Evolutionary conservation across 2,888 invertebrate genomes (phyloP), one percentile per base, ranked within the genome.

Genomic region (Heliconius erato): DNA sequence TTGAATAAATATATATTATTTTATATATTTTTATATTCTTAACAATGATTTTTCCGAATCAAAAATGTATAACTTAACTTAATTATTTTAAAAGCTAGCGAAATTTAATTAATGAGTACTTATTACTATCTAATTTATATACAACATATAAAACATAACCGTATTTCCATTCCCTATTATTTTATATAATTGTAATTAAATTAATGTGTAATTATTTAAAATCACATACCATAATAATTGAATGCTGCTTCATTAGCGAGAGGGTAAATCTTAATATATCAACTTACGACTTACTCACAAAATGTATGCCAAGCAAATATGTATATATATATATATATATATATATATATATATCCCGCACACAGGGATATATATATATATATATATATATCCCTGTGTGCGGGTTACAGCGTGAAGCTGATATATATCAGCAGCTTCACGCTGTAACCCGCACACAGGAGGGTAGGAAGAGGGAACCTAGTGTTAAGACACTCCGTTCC

Each of bases 301-400:
- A 80, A 28, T 59, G 65, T 23, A 40, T 49, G 28, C 40, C 74
- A 83, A 81, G 68, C 71, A 79, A 79, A 84, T 79, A 78, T 79
- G 80, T 83, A 35, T 35, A 35, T 35, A 35, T 35, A 35, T 19
- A 54, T 19, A 19, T 54, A 54, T 49, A 49, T 49, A 49, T 40
- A 16, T 14, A 14, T 44, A 44, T 32, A 32, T 32, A 32, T 32
- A 32, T 32, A 32, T 28, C n/a, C n/a, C n/a, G n/a, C n/a, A n/a
- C n/a, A n/a, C n/a, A n/a, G n/a, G n/a, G n/a, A 28, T 28, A 28
- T 28, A 28, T 28, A 28, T 28, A 28, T 28, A 28, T 28, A 28
- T 28, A 28, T 28, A 28, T 28, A 28, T 28, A 28, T 28, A 28
- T 28, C 28, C 28, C 1, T 28, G 28, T 28, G 28, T 28, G 28